Percentiles rank a stretch among this genome's conserved stretches.
Evolutionary conservation across 2,113 vertebrate genomes (phyloP).

Genomic region (Oryzias woworae): DNA sequence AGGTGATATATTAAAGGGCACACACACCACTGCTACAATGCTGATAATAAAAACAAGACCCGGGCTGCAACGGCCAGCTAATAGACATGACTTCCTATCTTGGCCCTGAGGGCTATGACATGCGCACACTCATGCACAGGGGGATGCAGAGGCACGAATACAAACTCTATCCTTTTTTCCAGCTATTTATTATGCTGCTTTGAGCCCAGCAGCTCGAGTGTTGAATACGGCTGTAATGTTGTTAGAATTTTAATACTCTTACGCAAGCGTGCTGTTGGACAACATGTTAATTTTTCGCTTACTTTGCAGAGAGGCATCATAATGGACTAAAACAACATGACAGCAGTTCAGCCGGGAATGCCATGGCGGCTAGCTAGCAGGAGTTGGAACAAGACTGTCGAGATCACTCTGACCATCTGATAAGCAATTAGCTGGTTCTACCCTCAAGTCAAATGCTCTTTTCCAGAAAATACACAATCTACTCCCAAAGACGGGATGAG

Average conservation of each 20-base stretch:
- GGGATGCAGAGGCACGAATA: slow-evolving; percentile 25
- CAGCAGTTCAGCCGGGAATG: slow-evolving; percentile 19
- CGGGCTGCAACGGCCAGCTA: slow-evolving; percentile 48
- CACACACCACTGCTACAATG: slow-evolving; percentile 28
- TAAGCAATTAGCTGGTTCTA: slow-evolving; percentile 16
- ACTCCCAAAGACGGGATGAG: not conserved
- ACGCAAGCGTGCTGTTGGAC: slow-evolving; percentile 55
- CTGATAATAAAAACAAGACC: slow-evolving; percentile 68
- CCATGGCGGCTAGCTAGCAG: not conserved
- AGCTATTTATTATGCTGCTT: slow-evolving; percentile 61
- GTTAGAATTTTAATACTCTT: slow-evolving; percentile 64
- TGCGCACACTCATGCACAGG: slow-evolving; percentile 4
- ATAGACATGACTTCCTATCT: slow-evolving; percentile 63
- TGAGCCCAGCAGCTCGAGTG: slow-evolving; percentile 52
- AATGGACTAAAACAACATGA: slow-evolving; percentile 20
- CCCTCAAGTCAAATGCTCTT: slow-evolving; percentile 30
- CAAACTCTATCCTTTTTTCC: slow-evolving; percentile 63
- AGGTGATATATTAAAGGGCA: slow-evolving; percentile 59
- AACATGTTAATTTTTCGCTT: slow-evolving; percentile 59
- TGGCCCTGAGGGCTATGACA: slow-evolving; percentile 54
- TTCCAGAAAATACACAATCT: slow-evolving; percentile 7
- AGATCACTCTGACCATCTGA: slow-evolving; percentile 27
- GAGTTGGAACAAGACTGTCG: slow-evolving; percentile 14
- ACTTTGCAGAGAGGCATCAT: slow-evolving; percentile 14
- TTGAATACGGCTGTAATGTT: slow-evolving; percentile 59